phyloP scores from a whole-genome alignment of 23 tunicate species.

The Oikopleura albicans region DNA sequence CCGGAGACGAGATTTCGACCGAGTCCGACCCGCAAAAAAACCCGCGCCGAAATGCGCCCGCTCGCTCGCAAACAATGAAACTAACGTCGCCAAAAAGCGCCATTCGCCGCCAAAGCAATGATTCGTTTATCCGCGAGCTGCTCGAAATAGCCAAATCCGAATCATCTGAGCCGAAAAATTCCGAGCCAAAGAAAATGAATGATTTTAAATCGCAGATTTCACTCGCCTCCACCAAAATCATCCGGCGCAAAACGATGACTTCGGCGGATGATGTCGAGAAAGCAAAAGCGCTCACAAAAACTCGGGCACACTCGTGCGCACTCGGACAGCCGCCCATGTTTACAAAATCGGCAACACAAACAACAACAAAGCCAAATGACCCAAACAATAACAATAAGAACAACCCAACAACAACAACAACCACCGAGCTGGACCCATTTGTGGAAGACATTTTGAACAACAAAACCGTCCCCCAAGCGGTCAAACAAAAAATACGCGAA shows the following conservation, averaged over 20 bases:
- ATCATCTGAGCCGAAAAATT: not conserved
- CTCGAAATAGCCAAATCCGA: conserved; percentile 16
- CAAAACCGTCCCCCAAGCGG: conserved; percentile 19
- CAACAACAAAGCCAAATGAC: not conserved
- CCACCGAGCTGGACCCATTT: conserved; percentile 14
- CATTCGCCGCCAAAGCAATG: not conserved
- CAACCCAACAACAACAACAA: too few species aligned
- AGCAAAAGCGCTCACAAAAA: not conserved
- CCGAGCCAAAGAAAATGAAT: not conserved
- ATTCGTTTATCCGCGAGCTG: conserved; percentile 12
- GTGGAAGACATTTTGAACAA: conserved; percentile 17
- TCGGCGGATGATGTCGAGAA: not conserved
- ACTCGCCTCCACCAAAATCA: not conserved
- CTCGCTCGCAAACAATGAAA: not conserved
- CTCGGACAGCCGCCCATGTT: not conserved
- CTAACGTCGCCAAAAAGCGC: not conserved
- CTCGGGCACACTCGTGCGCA: not conserved
- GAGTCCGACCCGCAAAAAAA: not conserved
- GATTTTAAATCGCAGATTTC: conserved; percentile 1
- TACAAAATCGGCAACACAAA: too few species aligned
- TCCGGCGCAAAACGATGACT: not conserved
- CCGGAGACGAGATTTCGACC: not conserved
- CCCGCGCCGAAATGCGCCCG: not conserved
- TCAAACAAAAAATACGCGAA: conserved; percentile 10
- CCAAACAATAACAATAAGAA: not conserved